phyloP scores from a whole-genome alignment of 1,140 invertebrate genomes.

The Hycleus phaleratus region DNA sequence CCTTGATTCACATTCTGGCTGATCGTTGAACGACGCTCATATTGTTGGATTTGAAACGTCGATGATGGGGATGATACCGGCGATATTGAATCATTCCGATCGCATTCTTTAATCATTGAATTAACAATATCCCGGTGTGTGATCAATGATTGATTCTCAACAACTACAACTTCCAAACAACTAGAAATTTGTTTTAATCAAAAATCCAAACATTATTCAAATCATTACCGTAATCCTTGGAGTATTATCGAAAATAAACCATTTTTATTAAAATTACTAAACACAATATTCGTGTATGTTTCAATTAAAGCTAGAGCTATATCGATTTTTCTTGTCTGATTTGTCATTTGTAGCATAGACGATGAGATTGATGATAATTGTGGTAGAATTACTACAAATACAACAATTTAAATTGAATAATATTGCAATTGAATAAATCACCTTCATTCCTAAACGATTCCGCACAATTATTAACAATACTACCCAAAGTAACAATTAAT shows the following conservation, averaged over 20 bases:
- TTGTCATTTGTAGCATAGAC: constrained; percentile 46
- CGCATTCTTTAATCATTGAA: constrained; percentile 48
- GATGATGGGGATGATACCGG: background rate
- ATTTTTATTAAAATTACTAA: constrained; percentile 49
- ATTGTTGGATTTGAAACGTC: background rate
- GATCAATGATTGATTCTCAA: constrained; percentile 41
- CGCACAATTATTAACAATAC: constrained; percentile 46
- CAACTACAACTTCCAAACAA: constrained; percentile 44
- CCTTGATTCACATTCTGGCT: constrained; percentile 47
- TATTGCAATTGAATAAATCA: constrained; percentile 23
- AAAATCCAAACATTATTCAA: too few species aligned
- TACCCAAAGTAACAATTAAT: constrained; percentile 46
- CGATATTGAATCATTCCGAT: constrained; percentile 39
- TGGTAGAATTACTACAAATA: constrained; percentile 51
- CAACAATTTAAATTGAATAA: too few species aligned
- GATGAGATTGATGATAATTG: constrained; percentile 52
- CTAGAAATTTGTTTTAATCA: constrained; percentile 24
- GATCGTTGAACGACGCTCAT: constrained; percentile 4
- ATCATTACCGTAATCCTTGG: constrained; percentile 43
- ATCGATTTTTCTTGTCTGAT: constrained; percentile 50
- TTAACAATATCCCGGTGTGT: constrained; percentile 45
- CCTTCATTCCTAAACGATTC: constrained; percentile 51
- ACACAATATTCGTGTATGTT: constrained; percentile 58
- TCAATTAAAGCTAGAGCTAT: constrained; percentile 56
- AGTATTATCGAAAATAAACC: constrained; percentile 43